These are phyloP conservation scores for Sialis fuliginosa DNA, from an alignment of 2,888 invertebrate species.

Conservation along the genomic window DNA sequence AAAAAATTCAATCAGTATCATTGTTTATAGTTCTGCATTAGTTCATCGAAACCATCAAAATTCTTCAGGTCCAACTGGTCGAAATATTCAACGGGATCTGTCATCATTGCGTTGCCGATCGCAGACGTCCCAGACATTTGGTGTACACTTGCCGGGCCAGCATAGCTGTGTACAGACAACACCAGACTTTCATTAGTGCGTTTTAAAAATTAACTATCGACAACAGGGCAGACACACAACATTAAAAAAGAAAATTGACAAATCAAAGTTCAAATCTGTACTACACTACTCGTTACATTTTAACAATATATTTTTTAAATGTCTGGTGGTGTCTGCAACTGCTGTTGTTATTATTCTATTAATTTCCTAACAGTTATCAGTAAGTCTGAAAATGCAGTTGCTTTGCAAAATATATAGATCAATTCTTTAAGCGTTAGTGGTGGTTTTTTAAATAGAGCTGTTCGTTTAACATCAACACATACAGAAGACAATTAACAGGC, in stretches of 20 bases:
- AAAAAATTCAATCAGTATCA: constrained; percentile 6
- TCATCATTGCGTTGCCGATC: constrained; percentile 12
- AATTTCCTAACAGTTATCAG: no score
- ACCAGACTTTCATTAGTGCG: constrained; percentile 21
- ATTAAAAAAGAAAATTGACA: background rate
- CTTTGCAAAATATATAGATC: no score
- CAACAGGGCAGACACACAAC: constrained; percentile 3
- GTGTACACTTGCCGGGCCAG: constrained; percentile 17
- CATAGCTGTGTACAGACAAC: constrained; percentile 27
- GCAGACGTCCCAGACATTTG: constrained; percentile 11
- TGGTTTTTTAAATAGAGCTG: no score
- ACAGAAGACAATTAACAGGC: no score
- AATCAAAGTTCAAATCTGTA: background rate
- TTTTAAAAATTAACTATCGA: background rate
- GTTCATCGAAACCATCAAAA: constrained; percentile 21
- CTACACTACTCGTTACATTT: no score
- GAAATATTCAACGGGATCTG: constrained; percentile 21
- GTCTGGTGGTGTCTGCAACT: constrained; percentile 7
- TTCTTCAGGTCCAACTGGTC: constrained; percentile 21
- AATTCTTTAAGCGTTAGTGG: no score
- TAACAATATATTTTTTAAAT: background rate
- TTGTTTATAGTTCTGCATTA: constrained; percentile 21
- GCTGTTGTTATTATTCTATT: background rate
- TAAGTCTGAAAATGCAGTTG: no score
- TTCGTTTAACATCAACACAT: no score